Conservation (phyloP, 2,888 invertebrate genomes). For the Harpagoxenus sublaevis region DNA sequence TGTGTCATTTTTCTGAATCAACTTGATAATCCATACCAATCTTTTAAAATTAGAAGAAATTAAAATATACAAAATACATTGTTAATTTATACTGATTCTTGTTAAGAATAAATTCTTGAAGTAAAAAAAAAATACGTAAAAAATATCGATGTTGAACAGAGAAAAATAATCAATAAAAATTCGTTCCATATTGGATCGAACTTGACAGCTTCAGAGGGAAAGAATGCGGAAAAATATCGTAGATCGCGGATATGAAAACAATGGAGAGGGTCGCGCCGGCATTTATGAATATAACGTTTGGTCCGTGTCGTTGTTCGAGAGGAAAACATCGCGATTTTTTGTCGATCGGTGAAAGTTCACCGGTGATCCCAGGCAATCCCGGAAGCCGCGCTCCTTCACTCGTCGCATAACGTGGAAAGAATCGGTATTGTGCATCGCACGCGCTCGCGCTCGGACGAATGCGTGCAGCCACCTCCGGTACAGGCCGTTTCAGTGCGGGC, state of each 20-base stretch:
- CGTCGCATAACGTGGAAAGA: slow-evolving; percentile 45
- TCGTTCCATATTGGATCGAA: neutral
- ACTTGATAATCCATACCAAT: neutral
- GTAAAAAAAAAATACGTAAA: neutral
- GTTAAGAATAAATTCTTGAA: neutral
- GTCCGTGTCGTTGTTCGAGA: slow-evolving; percentile 64
- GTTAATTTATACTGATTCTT: neutral
- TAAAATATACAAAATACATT: neutral
- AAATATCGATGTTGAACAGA: neutral
- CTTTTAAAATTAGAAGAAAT: slow-evolving; percentile 15
- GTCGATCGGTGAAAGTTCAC: slow-evolving; percentile 76
- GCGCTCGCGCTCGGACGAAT: slow-evolving; percentile 28
- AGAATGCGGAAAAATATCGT: neutral
- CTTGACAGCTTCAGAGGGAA: neutral
- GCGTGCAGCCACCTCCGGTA: slow-evolving; percentile 32
- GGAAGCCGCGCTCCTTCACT: slow-evolving; percentile 65
- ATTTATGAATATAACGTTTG: slow-evolving; percentile 31
- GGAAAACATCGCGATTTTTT: slow-evolving; percentile 70
- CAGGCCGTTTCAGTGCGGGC: slow-evolving; percentile 61
- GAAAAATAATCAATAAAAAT: neutral
- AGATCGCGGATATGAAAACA: slow-evolving; percentile 24
- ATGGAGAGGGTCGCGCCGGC: slow-evolving; percentile 15
- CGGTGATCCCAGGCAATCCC: slow-evolving; percentile 71
- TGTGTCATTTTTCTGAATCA: neutral
- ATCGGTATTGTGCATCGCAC: slow-evolving; percentile 53